These are phyloP conservation scores for Mobula birostris DNA, from an alignment of 2,113 vertebrate species.

Conservation along the genomic window DNA sequence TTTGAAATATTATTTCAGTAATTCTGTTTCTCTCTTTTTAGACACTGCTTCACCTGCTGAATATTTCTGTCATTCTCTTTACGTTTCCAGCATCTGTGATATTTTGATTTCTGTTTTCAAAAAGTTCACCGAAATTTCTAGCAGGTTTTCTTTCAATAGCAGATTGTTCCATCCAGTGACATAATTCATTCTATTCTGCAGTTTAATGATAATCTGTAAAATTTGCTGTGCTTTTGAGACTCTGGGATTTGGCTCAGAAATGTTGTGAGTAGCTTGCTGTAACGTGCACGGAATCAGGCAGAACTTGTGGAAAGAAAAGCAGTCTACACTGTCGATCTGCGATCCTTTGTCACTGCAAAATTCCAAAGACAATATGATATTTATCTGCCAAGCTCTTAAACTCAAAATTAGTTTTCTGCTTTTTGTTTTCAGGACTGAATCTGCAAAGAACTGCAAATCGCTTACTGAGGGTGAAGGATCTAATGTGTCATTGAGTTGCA, in stretches of 20 bases:
- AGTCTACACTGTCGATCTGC: too few relatives aligned
- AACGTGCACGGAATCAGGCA: neutral
- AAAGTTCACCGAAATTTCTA: neutral
- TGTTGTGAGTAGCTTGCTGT: neutral
- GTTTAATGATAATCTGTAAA: neutral
- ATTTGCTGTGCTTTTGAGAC: neutral
- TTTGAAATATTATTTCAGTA: too few relatives aligned
- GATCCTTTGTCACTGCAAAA: too few relatives aligned
- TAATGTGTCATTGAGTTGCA: conserved; percentile 56
- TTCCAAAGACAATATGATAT: neutral
- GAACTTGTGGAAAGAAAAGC: too few relatives aligned
- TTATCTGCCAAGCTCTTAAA: neutral
- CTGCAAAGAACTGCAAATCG: conserved; percentile 61
- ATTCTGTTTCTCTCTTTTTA: too few relatives aligned
- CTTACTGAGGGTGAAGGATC: conserved; percentile 40
- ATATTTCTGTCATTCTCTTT: too few relatives aligned
- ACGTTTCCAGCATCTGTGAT: too few relatives aligned
- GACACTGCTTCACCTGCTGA: too few relatives aligned
- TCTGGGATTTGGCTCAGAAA: neutral
- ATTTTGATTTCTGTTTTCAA: too few relatives aligned
- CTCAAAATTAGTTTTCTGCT: conserved; percentile 44
- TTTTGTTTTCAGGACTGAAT: conserved; percentile 58
- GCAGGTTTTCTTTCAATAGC: neutral
- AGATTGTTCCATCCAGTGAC: neutral
- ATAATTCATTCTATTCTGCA: neutral